Evolutionary conservation across 2,888 invertebrate genomes (phyloP).

Genomic region (Dryocosmus kuriphilus): DNA sequence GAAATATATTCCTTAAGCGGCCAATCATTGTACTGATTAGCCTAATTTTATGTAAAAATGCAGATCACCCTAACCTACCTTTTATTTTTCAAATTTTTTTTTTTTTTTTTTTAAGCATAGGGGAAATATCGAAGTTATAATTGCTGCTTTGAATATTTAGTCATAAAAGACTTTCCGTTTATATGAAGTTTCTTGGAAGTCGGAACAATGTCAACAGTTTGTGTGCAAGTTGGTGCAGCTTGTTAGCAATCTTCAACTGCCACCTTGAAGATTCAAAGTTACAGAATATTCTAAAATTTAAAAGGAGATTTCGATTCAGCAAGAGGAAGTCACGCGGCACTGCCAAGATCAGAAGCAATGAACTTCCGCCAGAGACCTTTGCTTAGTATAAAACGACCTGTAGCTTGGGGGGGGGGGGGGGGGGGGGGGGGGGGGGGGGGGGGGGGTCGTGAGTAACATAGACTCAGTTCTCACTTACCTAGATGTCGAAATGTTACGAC

Average conservation of each 20-base stretch:
- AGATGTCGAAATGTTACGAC: constrained; percentile 48
- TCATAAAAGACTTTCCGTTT: neutral
- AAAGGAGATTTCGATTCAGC: neutral
- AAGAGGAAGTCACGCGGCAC: neutral
- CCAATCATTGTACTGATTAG: no score
- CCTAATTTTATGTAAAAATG: no score
- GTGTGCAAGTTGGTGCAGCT: neutral
- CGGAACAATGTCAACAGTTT: neutral
- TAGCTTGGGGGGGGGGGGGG: neutral
- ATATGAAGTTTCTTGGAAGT: neutral
- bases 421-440: constrained; percentile 8
- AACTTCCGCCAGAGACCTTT: constrained; percentile 7
- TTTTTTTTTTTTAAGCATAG: no score
- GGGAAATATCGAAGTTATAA: no score
- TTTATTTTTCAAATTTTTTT: no score
- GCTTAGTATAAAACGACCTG: neutral
- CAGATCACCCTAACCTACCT: no score
- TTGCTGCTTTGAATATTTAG: no score
- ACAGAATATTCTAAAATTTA: neutral
- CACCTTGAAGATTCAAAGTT: neutral
- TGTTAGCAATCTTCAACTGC: neutral
- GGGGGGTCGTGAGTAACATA: neutral
- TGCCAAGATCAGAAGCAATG: constrained; percentile 11
- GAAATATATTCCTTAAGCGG: no score
- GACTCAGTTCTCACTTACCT: constrained; percentile 16